Evolutionary conservation across 2,113 vertebrate species (phyloP).

Genomic region (Calyptomena viridis): DNA sequence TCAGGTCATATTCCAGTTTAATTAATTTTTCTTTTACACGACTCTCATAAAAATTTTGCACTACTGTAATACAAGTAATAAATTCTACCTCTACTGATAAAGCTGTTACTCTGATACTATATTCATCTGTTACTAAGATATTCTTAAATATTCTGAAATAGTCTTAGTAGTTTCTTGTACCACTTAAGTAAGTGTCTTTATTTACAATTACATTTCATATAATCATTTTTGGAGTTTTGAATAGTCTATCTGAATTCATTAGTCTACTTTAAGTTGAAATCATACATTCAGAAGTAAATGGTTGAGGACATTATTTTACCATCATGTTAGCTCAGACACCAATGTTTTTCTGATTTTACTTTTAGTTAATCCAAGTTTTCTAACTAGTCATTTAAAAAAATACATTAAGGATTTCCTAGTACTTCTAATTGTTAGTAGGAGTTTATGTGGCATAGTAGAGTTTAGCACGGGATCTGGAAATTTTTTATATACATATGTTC

Average conservation of each 20-base stretch:
- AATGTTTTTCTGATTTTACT: background rate
- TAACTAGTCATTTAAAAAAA: background rate
- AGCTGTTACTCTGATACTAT: background rate
- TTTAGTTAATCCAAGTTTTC: background rate
- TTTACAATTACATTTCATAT: background rate
- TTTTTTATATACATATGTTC: background rate
- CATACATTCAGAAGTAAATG: background rate
- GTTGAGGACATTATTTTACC: background rate
- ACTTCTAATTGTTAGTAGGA: background rate
- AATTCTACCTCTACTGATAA: background rate
- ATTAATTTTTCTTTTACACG: background rate
- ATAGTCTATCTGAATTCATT: background rate
- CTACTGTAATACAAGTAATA: background rate
- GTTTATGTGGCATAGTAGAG: background rate
- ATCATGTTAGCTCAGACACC: background rate
- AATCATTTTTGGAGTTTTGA: background rate
- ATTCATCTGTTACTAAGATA: background rate
- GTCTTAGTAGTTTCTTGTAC: background rate
- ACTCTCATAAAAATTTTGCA: background rate
- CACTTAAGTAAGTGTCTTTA: background rate
- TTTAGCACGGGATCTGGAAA: background rate
- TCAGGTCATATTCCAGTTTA: background rate
- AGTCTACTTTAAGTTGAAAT: background rate
- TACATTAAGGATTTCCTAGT: background rate
- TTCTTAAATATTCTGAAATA: background rate